These are phyloP conservation scores for Coranthus polyacanthus DNA, from an alignment of 2,797 vertebrate genomes.

Conservation along the genomic window DNA sequence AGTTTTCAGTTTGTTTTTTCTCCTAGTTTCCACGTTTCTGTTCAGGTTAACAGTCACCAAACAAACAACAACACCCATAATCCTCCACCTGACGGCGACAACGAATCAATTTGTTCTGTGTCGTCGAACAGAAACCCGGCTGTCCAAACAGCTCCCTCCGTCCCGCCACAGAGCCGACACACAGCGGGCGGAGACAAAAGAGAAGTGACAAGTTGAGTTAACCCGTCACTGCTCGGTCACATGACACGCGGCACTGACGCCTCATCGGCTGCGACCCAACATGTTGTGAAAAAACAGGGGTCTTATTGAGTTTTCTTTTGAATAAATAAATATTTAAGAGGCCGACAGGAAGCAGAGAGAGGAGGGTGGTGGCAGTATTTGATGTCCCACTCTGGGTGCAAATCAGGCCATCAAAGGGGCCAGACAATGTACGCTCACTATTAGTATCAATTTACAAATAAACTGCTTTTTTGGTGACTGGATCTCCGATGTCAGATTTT, in stretches of 20 bases:
- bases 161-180: not conserved
- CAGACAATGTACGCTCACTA: constrained; percentile 80
- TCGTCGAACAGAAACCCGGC: not conserved
- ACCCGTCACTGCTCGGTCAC: constrained; percentile 56
- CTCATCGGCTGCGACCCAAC: constrained; percentile 14
- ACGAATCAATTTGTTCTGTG: constrained; percentile 51
- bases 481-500: constrained; percentile 87
- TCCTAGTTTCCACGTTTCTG: constrained; percentile 17
- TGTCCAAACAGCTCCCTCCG: constrained; percentile 37
- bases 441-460: constrained; percentile 89
- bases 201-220: constrained; percentile 70
- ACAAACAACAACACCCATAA: constrained; percentile 4
- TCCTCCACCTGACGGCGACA: constrained; percentile 42
- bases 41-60: constrained; percentile 2
- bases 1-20: not conserved
- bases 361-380: constrained; percentile 42
- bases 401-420: constrained; percentile 75
- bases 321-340: constrained; percentile 18
- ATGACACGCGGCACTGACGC: constrained; percentile 20
- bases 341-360: not conserved
- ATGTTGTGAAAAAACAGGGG: too few relatives aligned
- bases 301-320: constrained; percentile 1
- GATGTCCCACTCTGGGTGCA: constrained; percentile 65
- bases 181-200: constrained; percentile 67
- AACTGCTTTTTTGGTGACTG: constrained; percentile 85